Percentiles rank a stretch among this genome's conserved stretches.
phyloP scores from a whole-genome alignment of 2,888 invertebrate genomes.

The Macaria liturata region DNA sequence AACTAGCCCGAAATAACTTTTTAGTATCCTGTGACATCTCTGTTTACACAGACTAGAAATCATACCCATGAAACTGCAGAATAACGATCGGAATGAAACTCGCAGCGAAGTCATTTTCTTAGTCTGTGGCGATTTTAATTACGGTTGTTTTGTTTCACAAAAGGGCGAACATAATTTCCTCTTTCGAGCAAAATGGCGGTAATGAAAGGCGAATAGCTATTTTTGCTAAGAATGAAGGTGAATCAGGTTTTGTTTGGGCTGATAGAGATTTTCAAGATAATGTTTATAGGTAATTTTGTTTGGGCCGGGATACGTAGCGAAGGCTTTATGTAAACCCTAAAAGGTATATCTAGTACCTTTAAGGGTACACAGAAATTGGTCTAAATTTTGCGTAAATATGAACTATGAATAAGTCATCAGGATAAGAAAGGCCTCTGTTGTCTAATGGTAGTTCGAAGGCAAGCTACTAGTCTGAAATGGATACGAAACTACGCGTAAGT shows the following conservation, averaged over 20 bases:
- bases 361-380: background rate
- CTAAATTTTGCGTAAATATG: too few species aligned
- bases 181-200: constrained; percentile 13
- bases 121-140: constrained; percentile 21
- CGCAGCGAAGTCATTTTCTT: background rate
- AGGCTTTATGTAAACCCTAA: too few species aligned
- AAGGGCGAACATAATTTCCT: constrained; percentile 25
- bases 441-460: too few species aligned
- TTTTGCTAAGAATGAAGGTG: constrained; percentile 13
- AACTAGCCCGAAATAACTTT: background rate
- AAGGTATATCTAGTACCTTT: too few species aligned
- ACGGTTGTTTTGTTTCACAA: constrained; percentile 21
- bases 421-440: too few species aligned
- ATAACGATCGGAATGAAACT: background rate
- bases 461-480: too few species aligned
- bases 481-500: too few species aligned
- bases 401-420: too few species aligned
- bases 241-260: constrained; percentile 15
- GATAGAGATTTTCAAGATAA: constrained; percentile 19
- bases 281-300: constrained; percentile 6
- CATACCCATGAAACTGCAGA: background rate
- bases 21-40: constrained; percentile 1
- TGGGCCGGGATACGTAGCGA: too few species aligned
- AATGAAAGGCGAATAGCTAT: constrained; percentile 20
- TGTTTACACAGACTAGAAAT: constrained; percentile 12